These are phyloP conservation scores for Aeoliscus strigatus DNA, from an alignment of 2,797 vertebrate genomes.

Conservation along the genomic window DNA sequence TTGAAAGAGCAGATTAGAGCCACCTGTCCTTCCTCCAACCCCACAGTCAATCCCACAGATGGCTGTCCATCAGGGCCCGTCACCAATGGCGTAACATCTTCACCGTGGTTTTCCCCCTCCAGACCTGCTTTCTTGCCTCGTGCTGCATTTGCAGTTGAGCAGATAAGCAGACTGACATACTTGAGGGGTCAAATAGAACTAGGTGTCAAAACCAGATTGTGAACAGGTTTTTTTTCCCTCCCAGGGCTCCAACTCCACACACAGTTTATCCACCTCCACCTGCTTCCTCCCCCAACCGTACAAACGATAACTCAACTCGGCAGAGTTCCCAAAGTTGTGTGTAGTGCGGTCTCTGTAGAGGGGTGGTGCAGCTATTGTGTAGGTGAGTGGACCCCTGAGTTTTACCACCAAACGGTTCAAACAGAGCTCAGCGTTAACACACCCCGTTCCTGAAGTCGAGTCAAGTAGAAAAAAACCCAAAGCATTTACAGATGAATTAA, in stretches of 20 bases:
- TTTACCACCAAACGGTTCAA: constrained; percentile 4
- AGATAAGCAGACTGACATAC: constrained; percentile 23
- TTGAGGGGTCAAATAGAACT: constrained; percentile 13
- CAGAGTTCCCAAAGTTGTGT: constrained; percentile 5
- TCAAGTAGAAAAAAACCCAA: constrained; percentile 44
- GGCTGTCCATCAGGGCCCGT: constrained; percentile 13
- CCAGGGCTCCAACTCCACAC: constrained; percentile 20
- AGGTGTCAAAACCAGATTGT: constrained; percentile 17
- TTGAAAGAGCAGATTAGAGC: constrained; percentile 23
- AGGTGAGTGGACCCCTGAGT: background rate
- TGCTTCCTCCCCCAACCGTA: constrained; percentile 9
- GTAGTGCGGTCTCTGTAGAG: background rate
- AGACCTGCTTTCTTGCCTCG: constrained; percentile 11
- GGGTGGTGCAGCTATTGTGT: constrained; percentile 2
- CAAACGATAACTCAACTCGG: constrained; percentile 28
- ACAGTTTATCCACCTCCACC: constrained; percentile 9
- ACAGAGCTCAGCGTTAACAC: constrained; percentile 5
- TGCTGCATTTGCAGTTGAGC: constrained; percentile 10
- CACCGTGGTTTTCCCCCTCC: constrained; percentile 2
- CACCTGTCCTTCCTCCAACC: constrained; percentile 31
- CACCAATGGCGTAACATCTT: constrained; percentile 12
- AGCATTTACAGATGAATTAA: no score
- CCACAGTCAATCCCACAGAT: constrained; percentile 21
- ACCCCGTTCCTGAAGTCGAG: constrained; percentile 19
- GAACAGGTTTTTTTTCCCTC: constrained; percentile 13